These are phyloP conservation scores for Volucella inanis DNA, from an alignment of 2,888 invertebrate species.

Conservation along the genomic window DNA sequence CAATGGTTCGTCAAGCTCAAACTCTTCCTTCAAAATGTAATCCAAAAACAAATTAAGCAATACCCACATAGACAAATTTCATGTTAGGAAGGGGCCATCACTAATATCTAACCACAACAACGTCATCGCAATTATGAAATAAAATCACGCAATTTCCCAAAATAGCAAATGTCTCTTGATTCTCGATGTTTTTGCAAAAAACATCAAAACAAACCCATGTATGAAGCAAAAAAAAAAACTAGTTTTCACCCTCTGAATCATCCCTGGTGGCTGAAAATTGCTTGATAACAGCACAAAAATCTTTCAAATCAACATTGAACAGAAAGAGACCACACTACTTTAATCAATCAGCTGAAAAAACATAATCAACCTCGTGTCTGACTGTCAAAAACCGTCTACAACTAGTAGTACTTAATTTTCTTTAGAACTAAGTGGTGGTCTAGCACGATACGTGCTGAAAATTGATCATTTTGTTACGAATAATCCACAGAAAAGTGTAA, in stretches of 20 bases:
- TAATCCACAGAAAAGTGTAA: conserved; percentile 12
- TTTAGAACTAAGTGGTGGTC: conserved; percentile 2
- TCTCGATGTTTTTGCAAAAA: background rate
- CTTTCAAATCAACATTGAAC: background rate
- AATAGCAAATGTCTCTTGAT: too few species aligned
- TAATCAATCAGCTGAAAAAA: conserved; percentile 8
- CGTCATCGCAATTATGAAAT: too few species aligned
- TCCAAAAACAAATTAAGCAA: too few species aligned
- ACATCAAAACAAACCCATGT: background rate
- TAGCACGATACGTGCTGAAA: background rate
- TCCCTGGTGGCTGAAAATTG: background rate
- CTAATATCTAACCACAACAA: too few species aligned
- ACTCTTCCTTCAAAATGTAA: too few species aligned
- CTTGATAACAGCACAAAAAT: background rate
- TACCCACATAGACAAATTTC: too few species aligned
- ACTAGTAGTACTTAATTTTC: conserved; percentile 45
- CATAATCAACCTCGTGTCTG: conserved; percentile 23
- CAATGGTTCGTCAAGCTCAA: too few species aligned
- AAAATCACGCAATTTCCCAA: too few species aligned
- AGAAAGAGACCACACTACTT: conserved; percentile 37
- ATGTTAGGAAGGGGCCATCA: too few species aligned
- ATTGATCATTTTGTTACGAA: background rate
- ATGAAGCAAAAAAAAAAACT: background rate
- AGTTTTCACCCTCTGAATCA: conserved; percentile 8
- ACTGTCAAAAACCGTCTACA: conserved; percentile 45